These are phyloP conservation scores for Noctua janthina DNA, from an alignment of 2,888 invertebrate genomes.

Conservation along the genomic window DNA sequence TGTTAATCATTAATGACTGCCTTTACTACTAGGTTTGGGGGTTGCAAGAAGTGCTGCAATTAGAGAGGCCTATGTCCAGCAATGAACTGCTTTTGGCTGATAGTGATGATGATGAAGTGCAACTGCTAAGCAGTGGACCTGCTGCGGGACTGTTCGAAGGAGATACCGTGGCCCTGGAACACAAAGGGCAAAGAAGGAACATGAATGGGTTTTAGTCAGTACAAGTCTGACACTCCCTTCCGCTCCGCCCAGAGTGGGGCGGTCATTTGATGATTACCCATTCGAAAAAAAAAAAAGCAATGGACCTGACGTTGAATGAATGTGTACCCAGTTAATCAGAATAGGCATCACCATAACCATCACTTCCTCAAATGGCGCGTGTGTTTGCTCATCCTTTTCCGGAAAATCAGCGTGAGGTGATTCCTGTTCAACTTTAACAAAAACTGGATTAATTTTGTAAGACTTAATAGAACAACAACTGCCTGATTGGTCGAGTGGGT, in stretches of 20 bases:
- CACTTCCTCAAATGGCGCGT: not conserved
- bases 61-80: not conserved
- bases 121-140: not conserved
- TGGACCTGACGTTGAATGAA: not conserved
- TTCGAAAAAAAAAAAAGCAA: too few relatives aligned
- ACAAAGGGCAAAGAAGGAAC: too few relatives aligned
- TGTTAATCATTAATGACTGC: not conserved
- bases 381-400: not conserved
- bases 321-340: not conserved
- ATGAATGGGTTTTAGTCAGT: too few relatives aligned
- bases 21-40: not conserved
- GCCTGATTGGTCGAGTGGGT: too few relatives aligned
- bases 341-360: not conserved
- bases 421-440: not conserved
- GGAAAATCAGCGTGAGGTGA: not conserved
- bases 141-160: too few relatives aligned
- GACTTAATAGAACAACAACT: too few relatives aligned
- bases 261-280: too few relatives aligned
- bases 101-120: not conserved
- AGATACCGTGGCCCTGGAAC: too few relatives aligned
- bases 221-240: too few relatives aligned
- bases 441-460: not conserved
- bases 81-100: not conserved
- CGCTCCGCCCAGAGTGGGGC: too few relatives aligned
- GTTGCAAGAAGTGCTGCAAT: not conserved